Conservation (phyloP, 1,140 invertebrate species). For the Drosophila triauraria region DNA sequence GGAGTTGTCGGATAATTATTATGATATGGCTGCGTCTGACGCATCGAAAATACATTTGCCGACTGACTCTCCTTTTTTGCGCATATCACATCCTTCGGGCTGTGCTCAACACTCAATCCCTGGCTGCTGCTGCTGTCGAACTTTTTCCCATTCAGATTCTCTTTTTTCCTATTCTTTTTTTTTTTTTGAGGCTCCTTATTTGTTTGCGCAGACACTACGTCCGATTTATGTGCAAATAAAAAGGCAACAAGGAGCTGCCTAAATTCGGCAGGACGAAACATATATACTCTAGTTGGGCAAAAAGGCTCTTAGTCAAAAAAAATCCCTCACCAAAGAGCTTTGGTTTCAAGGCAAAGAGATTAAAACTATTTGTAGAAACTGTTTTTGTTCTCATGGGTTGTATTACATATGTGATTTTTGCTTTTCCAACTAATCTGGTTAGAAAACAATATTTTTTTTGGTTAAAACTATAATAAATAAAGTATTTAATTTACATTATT, state of each 20-base stretch:
- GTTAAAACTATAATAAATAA: neutral
- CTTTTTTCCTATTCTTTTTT: conserved; percentile 10
- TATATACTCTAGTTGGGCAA: neutral
- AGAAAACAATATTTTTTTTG: neutral
- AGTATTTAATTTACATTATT: neutral
- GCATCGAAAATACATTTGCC: conserved; percentile 55
- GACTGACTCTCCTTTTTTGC: conserved; percentile 19
- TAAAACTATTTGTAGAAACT: neutral
- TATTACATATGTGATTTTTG: neutral
- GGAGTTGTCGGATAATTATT: conserved; percentile 58
- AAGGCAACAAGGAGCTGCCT: conserved; percentile 3
- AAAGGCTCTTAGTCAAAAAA: neutral
- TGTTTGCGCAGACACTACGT: conserved; percentile 55
- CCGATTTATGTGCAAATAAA: conserved; percentile 56
- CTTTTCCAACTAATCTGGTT: neutral
- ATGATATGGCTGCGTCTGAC: conserved; percentile 65
- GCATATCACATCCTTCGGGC: conserved; percentile 32
- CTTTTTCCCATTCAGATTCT: conserved; percentile 4
- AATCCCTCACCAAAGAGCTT: conserved; percentile 10
- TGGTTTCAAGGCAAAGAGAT: conserved; percentile 18
- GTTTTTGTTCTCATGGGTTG: neutral
- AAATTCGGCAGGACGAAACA: conserved; percentile 16
- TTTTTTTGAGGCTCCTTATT: conserved; percentile 50
- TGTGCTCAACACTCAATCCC: conserved; percentile 37
- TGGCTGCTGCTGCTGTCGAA: conserved; percentile 15